phyloP scores from a whole-genome alignment of 1,140 invertebrate species.

The Anastrepha obliqua region DNA sequence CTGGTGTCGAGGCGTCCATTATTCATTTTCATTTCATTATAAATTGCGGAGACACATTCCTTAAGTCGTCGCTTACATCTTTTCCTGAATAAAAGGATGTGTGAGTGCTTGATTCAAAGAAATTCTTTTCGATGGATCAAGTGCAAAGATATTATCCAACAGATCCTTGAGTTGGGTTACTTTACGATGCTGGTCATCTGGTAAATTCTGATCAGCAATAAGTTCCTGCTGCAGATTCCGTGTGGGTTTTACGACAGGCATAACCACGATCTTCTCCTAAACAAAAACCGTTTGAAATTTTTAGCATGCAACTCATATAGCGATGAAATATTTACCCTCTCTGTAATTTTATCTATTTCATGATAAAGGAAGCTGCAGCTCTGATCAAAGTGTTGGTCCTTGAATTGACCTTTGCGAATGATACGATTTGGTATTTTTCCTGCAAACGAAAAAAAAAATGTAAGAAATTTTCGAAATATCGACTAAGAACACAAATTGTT shows the following conservation, averaged over 20 bases:
- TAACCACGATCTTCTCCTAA: constrained; percentile 96
- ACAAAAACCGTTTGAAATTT: background rate
- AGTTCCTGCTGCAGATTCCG: constrained; percentile 92
- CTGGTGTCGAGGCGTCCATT: background rate
- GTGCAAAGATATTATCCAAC: constrained; percentile 92
- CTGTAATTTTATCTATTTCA: constrained; percentile 98
- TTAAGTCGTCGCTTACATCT: constrained; percentile 76
- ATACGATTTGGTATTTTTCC: constrained; percentile 97
- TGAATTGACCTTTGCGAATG: constrained; percentile 94
- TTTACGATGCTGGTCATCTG: constrained; percentile 91
- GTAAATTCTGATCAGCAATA: constrained; percentile 90
- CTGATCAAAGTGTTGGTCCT: constrained; percentile 96
- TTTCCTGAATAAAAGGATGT: constrained; percentile 98
- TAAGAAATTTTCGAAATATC: constrained; percentile 41
- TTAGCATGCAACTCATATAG: background rate
- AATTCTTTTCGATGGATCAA: constrained; percentile 95
- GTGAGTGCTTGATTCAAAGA: constrained; percentile 94
- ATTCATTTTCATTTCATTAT: background rate
- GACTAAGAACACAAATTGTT: background rate
- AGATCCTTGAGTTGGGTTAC: constrained; percentile 95
- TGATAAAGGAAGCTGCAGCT: constrained; percentile 98
- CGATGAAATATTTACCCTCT: constrained; percentile 86
- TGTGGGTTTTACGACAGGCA: constrained; percentile 91
- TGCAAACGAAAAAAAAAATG: constrained; percentile 24
- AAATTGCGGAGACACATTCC: background rate